A percentile compares a stretch with the other conserved stretches of the same genome.
These are phyloP conservation scores for Clarias laeviceps DNA, from an alignment of 2,797 vertebrate species.

Conservation along the genomic window DNA sequence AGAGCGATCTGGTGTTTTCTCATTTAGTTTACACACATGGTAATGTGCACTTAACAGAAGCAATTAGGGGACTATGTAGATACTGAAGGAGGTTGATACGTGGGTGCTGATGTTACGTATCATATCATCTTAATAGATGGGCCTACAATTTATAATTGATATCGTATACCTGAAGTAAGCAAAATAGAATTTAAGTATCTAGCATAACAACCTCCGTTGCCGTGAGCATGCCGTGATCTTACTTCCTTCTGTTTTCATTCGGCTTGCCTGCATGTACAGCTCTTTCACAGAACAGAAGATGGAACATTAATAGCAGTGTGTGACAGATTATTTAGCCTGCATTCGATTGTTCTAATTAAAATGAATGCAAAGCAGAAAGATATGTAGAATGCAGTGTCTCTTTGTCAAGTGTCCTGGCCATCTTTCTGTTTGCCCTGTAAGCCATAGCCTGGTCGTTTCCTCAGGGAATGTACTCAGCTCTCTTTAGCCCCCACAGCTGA, in stretches of 20 bases:
- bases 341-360: constrained; percentile 44
- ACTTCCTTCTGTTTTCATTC: constrained; percentile 30
- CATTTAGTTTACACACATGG: background rate
- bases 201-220: constrained; percentile 28
- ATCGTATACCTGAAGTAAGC: background rate
- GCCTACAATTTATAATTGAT: background rate
- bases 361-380: constrained; percentile 37
- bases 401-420: constrained; percentile 28
- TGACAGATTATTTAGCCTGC: constrained; percentile 22
- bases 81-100: background rate
- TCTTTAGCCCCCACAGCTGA: constrained; percentile 74
- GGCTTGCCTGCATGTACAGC: constrained; percentile 43
- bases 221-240: background rate
- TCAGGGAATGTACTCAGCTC: constrained; percentile 71
- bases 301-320: constrained; percentile 33
- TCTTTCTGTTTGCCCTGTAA: constrained; percentile 78
- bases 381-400: background rate
- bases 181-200: constrained; percentile 64
- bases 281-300: constrained; percentile 29
- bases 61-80: background rate
- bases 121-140: constrained; percentile 2
- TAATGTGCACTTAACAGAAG: constrained; percentile 3
- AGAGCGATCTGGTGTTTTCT: constrained; percentile 7
- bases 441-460: constrained; percentile 73
- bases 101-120: background rate